Evolutionary conservation across 2,797 vertebrate genomes (phyloP), one percentile per base, ranked within the genome.

Genomic region (Artibeus jamaicensis): DNA sequence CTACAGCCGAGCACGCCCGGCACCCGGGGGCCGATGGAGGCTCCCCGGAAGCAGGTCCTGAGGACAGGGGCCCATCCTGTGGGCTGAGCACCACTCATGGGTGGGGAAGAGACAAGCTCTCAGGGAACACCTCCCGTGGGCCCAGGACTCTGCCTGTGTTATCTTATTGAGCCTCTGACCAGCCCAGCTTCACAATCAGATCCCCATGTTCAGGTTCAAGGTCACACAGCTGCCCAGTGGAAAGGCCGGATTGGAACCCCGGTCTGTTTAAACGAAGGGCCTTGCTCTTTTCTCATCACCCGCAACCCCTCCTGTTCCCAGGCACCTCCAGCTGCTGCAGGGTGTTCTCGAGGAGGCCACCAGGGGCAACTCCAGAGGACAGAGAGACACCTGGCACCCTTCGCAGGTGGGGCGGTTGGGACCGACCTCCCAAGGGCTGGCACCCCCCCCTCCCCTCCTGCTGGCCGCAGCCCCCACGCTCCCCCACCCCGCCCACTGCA

Each of bases 191-290:
- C 5, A 10, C 6, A 8, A 8, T 10, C 11, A 1, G 24, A 18
- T 1, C 9, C 19, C 70, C 12, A 9, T 0, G 0, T 0, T 22
- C 46, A 4, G 8, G n/a, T 3, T 59, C 39, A 18, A 19, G 78
- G 68, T 50, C 68, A 39, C 39, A 0, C 0, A 0, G 74, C 53
- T 3, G 12, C 73, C 39, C 12, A 4, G n/a, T 0, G 0, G 11
- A 19, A 18, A 29, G 37, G 12, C 62, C 2, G 0, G 24, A 9
- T 0, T 6, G 22, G 55, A 37, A 71, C 21, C n/a, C 9, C 9
- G 4, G 73, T 32, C 70, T 24, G 8, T 37, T 9, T 10, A 34
- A 26, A 62, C 50, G n/a, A 5, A 73, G 48, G 59, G 57, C 21
- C 29, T 34, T 15, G 26, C 9, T 24, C 37, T 53, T 39, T 4